Evolutionary conservation across 1,140 invertebrate genomes (phyloP), one percentile per base, ranked within the genome.

Genomic region (Phymorhynchus buccinoides): DNA sequence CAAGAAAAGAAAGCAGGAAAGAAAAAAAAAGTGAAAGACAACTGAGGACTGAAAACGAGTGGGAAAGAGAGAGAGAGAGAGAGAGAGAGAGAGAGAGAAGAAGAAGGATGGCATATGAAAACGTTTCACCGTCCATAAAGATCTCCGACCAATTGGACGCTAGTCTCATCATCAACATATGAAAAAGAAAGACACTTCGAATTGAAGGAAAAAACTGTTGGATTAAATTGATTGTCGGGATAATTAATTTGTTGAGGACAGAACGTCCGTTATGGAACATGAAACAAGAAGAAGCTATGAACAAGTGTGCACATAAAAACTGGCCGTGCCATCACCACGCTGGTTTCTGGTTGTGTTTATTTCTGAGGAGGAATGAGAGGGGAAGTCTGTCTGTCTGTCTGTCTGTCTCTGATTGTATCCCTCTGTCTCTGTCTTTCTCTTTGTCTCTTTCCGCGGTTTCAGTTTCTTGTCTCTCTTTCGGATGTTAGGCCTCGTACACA

Each of bases 231-330:
- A 22, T 52, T 41, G 73, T 75, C 73, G 73, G 73, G 4, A 4
- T 16, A 22, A 22, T 32, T 71, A 12, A 6, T 71, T 22, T 66
- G 4, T 73, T 73, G 30, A 4, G 9, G 30, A 66, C 3, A 73
- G 4, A 7, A 73, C 7, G 37, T 9, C 39, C 27, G 37, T 22
- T 16, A 37, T 3, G 18, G 73, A 62, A 27, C 22, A 41, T 14
- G 32, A 75, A 75, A 7, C 14, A 35, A 35, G 68, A 35, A 32
- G 30, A 4, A 35, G 7, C 35, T 16, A 37, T 7, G 3, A 4
- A 73, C 44, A 71, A 41, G 35, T 16, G 73, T 41, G 73, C 73
- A 75, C 37, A 75, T 75, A 75, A 75, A 75, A 75, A 75, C 73
- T 41, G 39, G 73, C 73, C 73, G 73, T 75, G 73, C 73, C 73